A percentile compares a stretch with the other conserved stretches of the same genome.
phyloP scores from a whole-genome alignment of 2,797 vertebrate species.

The Mionectes olivaceus region DNA sequence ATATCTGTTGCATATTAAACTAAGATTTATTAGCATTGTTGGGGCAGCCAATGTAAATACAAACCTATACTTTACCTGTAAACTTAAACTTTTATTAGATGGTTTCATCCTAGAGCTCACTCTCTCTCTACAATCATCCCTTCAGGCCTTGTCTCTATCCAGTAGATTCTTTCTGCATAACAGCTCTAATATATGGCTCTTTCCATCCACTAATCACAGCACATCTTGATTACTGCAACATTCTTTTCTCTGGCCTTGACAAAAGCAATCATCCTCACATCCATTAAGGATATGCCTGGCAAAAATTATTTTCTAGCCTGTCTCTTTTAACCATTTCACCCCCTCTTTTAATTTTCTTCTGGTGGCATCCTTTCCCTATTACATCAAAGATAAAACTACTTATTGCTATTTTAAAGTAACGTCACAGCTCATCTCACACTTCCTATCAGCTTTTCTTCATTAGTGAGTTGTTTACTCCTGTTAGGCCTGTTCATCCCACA shows the following conservation, averaged over 20 bases:
- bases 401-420: background rate
- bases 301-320: constrained; percentile 27
- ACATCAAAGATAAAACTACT: background rate
- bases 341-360: background rate
- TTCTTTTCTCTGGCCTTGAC: constrained; percentile 34
- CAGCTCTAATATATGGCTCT: constrained; percentile 6
- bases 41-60: background rate
- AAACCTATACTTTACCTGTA: background rate
- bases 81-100: background rate
- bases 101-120: background rate
- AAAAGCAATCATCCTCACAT: constrained; percentile 22
- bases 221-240: constrained; percentile 35
- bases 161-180: background rate
- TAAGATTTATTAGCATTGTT: constrained; percentile 2
- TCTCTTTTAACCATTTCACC: constrained; percentile 23
- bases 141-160: background rate
- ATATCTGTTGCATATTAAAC: background rate
- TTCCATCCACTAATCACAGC: constrained; percentile 1
- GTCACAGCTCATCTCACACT: background rate
- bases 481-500: background rate
- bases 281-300: constrained; percentile 14
- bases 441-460: background rate
- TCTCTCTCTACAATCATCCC: background rate
- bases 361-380: background rate
- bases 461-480: background rate